Percentiles rank a stretch among this genome's conserved stretches.
phyloP scores from a whole-genome alignment of 2,113 vertebrate species.

The Enhydra lutris region DNA sequence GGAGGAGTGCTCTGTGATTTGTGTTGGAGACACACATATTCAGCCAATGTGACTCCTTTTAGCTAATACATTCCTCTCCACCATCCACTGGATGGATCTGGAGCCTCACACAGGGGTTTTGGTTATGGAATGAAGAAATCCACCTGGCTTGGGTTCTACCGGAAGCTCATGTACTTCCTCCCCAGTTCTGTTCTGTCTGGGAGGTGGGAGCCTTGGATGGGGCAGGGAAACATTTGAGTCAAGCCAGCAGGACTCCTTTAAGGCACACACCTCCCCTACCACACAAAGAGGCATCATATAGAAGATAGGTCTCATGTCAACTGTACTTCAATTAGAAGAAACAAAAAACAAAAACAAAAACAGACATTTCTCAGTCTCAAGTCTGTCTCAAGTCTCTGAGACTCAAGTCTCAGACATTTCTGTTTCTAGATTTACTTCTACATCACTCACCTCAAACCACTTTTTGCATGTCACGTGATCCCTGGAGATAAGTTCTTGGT shows the following conservation, averaged over 20 bases:
- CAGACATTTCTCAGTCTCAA: not conserved
- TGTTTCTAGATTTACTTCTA: not conserved
- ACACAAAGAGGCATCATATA: not conserved
- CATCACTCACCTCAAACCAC: not conserved
- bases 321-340: not conserved
- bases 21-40: not conserved
- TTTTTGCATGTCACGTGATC: not conserved
- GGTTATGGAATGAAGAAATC: not conserved
- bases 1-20: not conserved
- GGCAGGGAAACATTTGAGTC: rapidly evolving
- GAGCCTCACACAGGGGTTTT: not conserved
- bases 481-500: not conserved
- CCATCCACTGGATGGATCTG: not conserved
- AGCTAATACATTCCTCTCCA: not conserved
- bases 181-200: not conserved
- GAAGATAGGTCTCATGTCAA: not conserved
- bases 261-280: not conserved
- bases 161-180: not conserved
- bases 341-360: not conserved
- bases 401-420: not conserved
- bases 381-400: too few species aligned
- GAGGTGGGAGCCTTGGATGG: not conserved
- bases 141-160: not conserved
- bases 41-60: not conserved
- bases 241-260: not conserved